Base-by-base conservation (phyloP, 64 coral and sea anemone species). In the Acropora yongei region DNA sequence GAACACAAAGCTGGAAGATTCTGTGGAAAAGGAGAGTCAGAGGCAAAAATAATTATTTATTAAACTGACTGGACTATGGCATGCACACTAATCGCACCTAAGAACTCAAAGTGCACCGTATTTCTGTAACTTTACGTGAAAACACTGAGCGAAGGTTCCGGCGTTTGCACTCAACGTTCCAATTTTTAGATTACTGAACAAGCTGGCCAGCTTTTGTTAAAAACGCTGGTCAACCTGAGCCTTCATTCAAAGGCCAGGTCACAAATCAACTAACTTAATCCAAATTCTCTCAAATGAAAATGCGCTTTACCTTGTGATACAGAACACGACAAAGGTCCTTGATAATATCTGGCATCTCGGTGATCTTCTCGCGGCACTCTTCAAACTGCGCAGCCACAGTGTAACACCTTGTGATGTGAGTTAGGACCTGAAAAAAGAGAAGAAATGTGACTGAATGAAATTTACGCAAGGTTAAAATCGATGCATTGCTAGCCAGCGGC, bases 311-410 rank as follows among this genome's bases (percentile, higher is more conserved):
- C 95, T 91, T 97, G 79, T 88, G 87, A 86, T 94, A 93, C 2
- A 97, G 83, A 17, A 91, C 47, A 7, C 55, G 84, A 44, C 91
- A 93, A 12, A 97, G 30, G 72, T 97, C 95, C 48, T 91, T 93
- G 47, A 97, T 94, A 78, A 97, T 91, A 45, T 44, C 14, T 44
- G 95, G 95, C 95, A 97, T 97, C 71, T 97, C 95, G 4, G 95
- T 93, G 83, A 97, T 97, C 78, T 97, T 97, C 84, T 97, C 95
- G n/a, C 92, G 93, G 41, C 92, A 97, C 3, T 78, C 92, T 79
- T 97, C 95, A 68, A 96, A 96, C 69, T 96, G 95, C 3, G 95
- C 88, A 6, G 95, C 88, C 58, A 93, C 95, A 39, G 87, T 69
- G 80, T 89, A 96, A 74, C 91, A 96, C 12, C 80, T 89, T 41